Conservation (phyloP, 1,140 invertebrate species). For the Steinernema khuongi region DNA sequence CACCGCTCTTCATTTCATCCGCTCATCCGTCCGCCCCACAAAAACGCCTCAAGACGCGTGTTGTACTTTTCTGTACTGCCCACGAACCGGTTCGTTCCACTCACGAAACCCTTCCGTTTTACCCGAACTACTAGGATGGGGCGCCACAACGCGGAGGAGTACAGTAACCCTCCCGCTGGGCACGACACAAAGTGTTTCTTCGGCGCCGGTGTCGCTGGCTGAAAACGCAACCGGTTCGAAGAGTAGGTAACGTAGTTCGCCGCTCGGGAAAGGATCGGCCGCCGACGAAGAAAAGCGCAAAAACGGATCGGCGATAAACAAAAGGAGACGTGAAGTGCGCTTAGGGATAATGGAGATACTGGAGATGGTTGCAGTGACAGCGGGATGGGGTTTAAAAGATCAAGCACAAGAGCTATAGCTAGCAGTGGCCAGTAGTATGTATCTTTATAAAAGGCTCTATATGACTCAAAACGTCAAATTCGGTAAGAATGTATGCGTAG, state of each 20-base stretch:
- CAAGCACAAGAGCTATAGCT: not conserved
- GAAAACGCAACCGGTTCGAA: not conserved
- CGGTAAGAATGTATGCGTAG: too few species aligned
- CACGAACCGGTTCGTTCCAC: not conserved
- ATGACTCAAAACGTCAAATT: too few species aligned
- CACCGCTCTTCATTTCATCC: too few species aligned
- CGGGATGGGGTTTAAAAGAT: not conserved
- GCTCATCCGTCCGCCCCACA: not conserved
- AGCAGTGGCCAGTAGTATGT: too few species aligned
- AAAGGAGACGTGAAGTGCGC: not conserved
- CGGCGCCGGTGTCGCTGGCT: not conserved
- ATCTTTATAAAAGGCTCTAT: too few species aligned
- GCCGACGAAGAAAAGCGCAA: too few species aligned
- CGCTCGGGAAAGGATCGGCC: not conserved
- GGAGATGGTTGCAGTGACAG: not conserved
- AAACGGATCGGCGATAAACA: not conserved
- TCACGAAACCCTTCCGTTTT: not conserved
- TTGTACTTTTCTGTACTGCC: not conserved
- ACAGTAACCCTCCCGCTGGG: not conserved
- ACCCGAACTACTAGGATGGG: not conserved
- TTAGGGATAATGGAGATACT: not conserved
- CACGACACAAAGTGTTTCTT: not conserved
- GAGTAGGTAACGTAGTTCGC: not conserved
- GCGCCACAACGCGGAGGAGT: not conserved
- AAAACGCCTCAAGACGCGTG: not conserved